Conservation (phyloP, 2,888 invertebrate species). For the Oegoconia quadripuncta region DNA sequence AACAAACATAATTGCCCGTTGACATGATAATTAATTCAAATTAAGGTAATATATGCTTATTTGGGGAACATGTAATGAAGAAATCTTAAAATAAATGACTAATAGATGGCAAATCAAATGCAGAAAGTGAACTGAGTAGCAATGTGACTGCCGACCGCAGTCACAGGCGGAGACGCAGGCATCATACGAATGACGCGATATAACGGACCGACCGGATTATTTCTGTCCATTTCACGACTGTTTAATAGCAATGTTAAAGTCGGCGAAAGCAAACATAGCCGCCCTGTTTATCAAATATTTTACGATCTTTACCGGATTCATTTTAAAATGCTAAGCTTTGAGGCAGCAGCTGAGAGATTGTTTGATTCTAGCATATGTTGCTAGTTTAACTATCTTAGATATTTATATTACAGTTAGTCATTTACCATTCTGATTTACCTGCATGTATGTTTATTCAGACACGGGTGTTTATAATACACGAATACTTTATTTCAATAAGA, state of each 20-base stretch:
- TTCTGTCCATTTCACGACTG: conserved; percentile 78
- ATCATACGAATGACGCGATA: conserved; percentile 74
- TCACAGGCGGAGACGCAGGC: conserved; percentile 57
- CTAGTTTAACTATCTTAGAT: conserved; percentile 68
- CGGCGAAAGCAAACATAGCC: conserved; percentile 74
- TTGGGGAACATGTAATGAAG: conserved; percentile 33
- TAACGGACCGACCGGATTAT: conserved; percentile 78
- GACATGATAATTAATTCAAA: conserved; percentile 40
- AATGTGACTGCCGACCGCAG: conserved; percentile 46
- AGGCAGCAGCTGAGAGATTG: conserved; percentile 70
- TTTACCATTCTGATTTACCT: conserved; percentile 77
- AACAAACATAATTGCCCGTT: conserved; percentile 23
- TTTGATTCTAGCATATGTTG: conserved; percentile 58
- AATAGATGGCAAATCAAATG: conserved; percentile 53
- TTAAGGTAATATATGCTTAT: conserved; percentile 33
- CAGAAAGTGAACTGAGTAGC: conserved; percentile 50
- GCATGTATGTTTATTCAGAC: conserved; percentile 69
- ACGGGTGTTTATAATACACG: conserved; percentile 71
- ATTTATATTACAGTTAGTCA: conserved; percentile 76
- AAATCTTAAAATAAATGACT: conserved; percentile 48
- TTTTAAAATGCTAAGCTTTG: conserved; percentile 74
- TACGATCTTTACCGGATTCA: conserved; percentile 72
- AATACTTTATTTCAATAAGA: conserved; percentile 71
- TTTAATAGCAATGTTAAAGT: conserved; percentile 78
- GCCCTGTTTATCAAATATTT: conserved; percentile 78